Evolutionary conservation across 2,888 invertebrate genomes (phyloP).

Genomic region (Nysson spinosus): DNA sequence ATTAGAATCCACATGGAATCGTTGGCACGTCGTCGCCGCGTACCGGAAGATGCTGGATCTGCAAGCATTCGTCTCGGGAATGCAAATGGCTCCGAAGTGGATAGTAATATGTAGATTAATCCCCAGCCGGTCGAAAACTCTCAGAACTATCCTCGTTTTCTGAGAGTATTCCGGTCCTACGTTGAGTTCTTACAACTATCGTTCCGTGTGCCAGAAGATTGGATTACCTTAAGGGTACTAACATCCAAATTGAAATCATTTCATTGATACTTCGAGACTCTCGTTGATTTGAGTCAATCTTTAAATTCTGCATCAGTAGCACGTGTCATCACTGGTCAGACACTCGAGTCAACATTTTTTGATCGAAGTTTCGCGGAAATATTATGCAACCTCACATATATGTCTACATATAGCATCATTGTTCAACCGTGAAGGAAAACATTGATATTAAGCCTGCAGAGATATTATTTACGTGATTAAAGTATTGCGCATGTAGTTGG

Average conservation of each 20-base stretch:
- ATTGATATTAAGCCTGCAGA: too few species aligned
- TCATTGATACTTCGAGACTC: neutral
- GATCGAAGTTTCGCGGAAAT: too few species aligned
- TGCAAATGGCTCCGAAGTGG: slow-evolving; percentile 48
- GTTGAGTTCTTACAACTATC: slow-evolving; percentile 11
- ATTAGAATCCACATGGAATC: slow-evolving; percentile 31
- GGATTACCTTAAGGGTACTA: slow-evolving; percentile 6
- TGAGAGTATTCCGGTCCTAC: slow-evolving; percentile 11
- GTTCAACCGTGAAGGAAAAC: too few species aligned
- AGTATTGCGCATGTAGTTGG: too few species aligned
- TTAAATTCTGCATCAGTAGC: too few species aligned
- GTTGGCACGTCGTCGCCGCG: slow-evolving; percentile 23
- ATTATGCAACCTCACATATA: too few species aligned
- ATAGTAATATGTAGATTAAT: slow-evolving; percentile 58
- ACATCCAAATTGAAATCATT: neutral
- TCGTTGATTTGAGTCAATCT: too few species aligned
- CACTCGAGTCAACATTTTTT: too few species aligned
- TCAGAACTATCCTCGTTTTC: slow-evolving; percentile 41
- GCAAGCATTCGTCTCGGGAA: slow-evolving; percentile 40
- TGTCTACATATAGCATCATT: too few species aligned
- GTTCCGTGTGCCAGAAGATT: slow-evolving; percentile 8
- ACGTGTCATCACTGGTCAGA: too few species aligned
- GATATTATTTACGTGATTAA: too few species aligned
- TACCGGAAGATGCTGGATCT: slow-evolving; percentile 31
- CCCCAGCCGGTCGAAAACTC: slow-evolving; percentile 55